Evolutionary conservation across 1,140 invertebrate species (phyloP).

Genomic region (Bombus superbus): DNA sequence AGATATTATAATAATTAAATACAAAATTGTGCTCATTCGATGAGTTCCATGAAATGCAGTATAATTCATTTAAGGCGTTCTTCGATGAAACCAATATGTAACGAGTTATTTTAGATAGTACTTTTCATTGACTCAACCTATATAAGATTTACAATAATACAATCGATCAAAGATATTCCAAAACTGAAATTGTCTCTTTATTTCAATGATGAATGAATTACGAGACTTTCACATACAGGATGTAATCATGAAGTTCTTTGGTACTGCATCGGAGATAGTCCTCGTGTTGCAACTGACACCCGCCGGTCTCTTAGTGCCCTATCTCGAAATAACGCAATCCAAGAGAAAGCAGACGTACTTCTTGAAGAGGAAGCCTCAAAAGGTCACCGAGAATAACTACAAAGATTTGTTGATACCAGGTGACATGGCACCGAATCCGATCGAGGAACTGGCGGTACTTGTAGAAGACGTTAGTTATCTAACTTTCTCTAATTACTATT

Average conservation of each 20-base stretch:
- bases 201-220: background rate
- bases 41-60: too few species aligned
- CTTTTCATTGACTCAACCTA: too few species aligned
- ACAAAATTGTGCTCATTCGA: too few species aligned
- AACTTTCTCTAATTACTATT: background rate
- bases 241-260: slow-evolving; percentile 85
- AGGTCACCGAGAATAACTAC: slow-evolving; percentile 83
- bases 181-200: background rate
- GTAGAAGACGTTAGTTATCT: slow-evolving; percentile 87
- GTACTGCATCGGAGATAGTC: slow-evolving; percentile 83
- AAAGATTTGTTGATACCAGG: slow-evolving; percentile 87
- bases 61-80: too few species aligned
- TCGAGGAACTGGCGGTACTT: slow-evolving; percentile 90
- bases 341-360: slow-evolving; percentile 86
- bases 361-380: slow-evolving; percentile 83
- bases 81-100: too few species aligned
- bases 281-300: slow-evolving; percentile 84
- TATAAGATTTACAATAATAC: background rate
- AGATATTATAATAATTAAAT: too few species aligned
- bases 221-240: slow-evolving; percentile 75
- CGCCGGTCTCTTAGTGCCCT: slow-evolving; percentile 79
- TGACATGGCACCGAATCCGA: slow-evolving; percentile 89
- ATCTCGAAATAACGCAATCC: slow-evolving; percentile 80
- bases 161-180: background rate
- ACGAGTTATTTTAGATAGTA: too few species aligned